These are phyloP conservation scores for Polydrusus pterygomalis DNA, from an alignment of 2,888 invertebrate species.

Conservation along the genomic window DNA sequence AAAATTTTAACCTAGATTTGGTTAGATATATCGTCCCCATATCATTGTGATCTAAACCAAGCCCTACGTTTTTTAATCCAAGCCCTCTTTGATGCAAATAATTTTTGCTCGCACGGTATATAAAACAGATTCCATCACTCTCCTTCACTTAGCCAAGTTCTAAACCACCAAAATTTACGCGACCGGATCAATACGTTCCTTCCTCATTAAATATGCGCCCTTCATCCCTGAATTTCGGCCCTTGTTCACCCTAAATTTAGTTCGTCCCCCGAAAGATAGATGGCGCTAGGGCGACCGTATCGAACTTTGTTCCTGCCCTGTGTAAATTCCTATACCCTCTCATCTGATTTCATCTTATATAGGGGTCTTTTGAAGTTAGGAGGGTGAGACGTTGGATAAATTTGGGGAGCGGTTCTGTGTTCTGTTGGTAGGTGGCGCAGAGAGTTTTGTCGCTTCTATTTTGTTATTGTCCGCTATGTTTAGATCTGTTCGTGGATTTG, in stretches of 20 bases:
- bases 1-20: too few species aligned
- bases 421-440: conserved; percentile 20
- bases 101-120: too few species aligned
- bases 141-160: neutral
- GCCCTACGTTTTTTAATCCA: too few species aligned
- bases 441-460: too few species aligned
- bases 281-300: conserved; percentile 51
- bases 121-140: neutral
- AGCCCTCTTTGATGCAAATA: too few species aligned
- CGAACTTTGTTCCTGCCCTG: conserved; percentile 33
- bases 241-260: conserved; percentile 65
- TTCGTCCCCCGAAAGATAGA: conserved; percentile 64
- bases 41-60: too few species aligned
- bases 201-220: conserved; percentile 48
- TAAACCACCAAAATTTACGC: neutral
- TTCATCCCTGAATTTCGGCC: conserved; percentile 64
- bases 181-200: neutral
- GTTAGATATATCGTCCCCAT: too few species aligned
- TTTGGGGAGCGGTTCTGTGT: conserved; percentile 27
- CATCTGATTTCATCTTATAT: conserved; percentile 2
- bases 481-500: too few species aligned
- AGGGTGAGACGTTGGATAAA: conserved; percentile 20
- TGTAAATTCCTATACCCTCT: conserved; percentile 20
- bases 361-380: conserved; percentile 22
- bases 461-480: too few species aligned